Evolutionary conservation across 2,797 vertebrate species (phyloP), one percentile per base, ranked within the genome.

Genomic region (Rallus crepitans): DNA sequence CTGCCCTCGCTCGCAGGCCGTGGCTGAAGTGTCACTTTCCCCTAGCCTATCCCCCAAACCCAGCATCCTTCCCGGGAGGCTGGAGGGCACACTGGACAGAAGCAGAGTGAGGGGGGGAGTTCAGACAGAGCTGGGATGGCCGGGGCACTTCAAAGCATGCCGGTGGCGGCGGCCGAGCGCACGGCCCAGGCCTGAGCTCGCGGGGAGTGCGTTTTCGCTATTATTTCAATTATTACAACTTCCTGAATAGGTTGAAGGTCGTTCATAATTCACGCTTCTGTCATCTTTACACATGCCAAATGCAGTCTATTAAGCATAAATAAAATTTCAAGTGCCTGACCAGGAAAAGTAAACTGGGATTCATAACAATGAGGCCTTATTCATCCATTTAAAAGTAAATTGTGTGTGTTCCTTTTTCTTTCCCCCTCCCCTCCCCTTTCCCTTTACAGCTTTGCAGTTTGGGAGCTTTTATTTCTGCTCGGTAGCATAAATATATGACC

Each of bases 191-290:
- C 85, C 94, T 76, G 75, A 90, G 96, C 95, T 95, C 91, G 28
- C 81, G 66, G 97, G 96, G 97, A 98, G 95, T 21, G 86, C 71
- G 82, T 98, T 98, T 96, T 97, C 69, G 87, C 97, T 98, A 98
- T 98, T 98, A 98, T 98, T 98, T 97, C 97, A 98, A 97, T 98
- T 98, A 98, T 98, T 98, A 98, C 97, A 98, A 98, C 98, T 98
- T 98, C 98, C 98, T 98, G 98, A 65, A 96, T 95, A 98, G 98
- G 98, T 98, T 97, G 97, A 98, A 98, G 98, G 98, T 97, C 97
- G 55, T 97, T 97, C 98, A 98, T 98, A 98, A 98, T 98, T 98
- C 98, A 98, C 96, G 73, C 97, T 97, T 98, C 96, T 98, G 97
- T 98, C 98, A 98, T 98, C 98, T 98, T 98, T 97, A 96, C 95